phyloP scores from a whole-genome alignment of 2,113 vertebrate species.

The Numenius arquata region DNA sequence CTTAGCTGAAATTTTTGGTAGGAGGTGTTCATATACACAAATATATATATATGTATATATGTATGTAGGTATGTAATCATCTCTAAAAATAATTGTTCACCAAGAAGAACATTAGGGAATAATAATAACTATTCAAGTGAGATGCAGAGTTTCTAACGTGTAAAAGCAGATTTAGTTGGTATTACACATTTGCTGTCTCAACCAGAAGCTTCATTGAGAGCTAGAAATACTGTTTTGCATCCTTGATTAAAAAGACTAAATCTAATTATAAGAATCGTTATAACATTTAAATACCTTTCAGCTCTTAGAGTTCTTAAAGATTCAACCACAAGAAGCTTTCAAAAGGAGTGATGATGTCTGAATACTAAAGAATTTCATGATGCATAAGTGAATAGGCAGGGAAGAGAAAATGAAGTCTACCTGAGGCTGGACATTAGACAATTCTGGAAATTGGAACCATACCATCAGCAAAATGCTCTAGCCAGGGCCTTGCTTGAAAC shows the following conservation, averaged over 20 bases:
- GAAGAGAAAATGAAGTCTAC: background rate
- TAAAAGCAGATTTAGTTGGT: slow-evolving; percentile 32
- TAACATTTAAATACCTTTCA: slow-evolving; percentile 66
- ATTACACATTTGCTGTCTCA: slow-evolving; percentile 28
- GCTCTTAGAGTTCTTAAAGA: slow-evolving; percentile 9
- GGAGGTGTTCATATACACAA: background rate
- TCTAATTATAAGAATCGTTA: slow-evolving; percentile 67
- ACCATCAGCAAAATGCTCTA: background rate
- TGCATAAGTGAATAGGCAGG: background rate
- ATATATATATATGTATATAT: background rate
- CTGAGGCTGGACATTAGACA: background rate
- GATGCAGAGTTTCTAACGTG: slow-evolving; percentile 18
- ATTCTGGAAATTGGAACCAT: background rate
- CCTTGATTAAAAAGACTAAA: slow-evolving; percentile 66
- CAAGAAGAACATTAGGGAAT: slow-evolving; percentile 35
- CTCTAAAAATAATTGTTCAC: slow-evolving; percentile 31
- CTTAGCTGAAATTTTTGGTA: slow-evolving; percentile 27
- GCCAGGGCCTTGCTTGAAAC: background rate
- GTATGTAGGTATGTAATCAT: background rate
- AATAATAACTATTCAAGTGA: slow-evolving; percentile 27
- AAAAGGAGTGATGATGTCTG: background rate
- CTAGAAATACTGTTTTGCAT: slow-evolving; percentile 58
- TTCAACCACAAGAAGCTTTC: slow-evolving; percentile 44
- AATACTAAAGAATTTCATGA: slow-evolving; percentile 33
- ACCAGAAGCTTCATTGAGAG: slow-evolving; percentile 39